These are phyloP conservation scores for Typhlomys cinereus DNA, from an alignment of 2,113 vertebrate species.

Conservation along the genomic window DNA sequence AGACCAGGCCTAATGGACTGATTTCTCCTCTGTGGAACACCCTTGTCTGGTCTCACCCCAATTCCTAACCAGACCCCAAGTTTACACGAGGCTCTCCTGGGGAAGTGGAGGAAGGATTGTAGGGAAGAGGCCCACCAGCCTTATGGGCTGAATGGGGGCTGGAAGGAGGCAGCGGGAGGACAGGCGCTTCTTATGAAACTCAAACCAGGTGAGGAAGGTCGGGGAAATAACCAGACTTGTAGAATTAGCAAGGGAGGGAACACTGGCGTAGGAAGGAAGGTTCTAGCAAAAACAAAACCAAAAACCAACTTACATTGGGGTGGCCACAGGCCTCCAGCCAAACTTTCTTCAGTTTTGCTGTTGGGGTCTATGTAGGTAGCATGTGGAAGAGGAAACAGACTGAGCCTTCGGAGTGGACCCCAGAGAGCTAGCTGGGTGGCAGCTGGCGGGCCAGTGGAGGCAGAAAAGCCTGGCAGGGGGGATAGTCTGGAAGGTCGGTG, in stretches of 20 bases:
- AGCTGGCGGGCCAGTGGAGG: neutral
- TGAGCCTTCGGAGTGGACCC: neutral
- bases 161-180: no score
- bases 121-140: neutral
- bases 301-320: neutral
- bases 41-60: neutral
- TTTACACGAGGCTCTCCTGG: neutral
- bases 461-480: neutral
- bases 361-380: neutral
- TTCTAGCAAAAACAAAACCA: neutral
- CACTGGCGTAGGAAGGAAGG: neutral
- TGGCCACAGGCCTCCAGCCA: neutral
- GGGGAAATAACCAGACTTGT: conserved; percentile 16
- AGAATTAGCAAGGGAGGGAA: neutral
- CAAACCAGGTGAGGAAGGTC: conserved; percentile 31
- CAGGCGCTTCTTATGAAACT: conserved; percentile 8
- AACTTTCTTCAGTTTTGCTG: neutral
- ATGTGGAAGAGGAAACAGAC: no score
- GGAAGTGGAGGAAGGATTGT: accelerated
- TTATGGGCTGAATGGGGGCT: neutral
- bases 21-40: neutral
- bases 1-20: neutral
- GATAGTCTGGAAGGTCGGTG: neutral
- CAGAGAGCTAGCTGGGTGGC: neutral
- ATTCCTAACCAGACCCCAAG: neutral